Conservation (phyloP, 1,140 invertebrate species). For the Bombus pascuorum region DNA sequence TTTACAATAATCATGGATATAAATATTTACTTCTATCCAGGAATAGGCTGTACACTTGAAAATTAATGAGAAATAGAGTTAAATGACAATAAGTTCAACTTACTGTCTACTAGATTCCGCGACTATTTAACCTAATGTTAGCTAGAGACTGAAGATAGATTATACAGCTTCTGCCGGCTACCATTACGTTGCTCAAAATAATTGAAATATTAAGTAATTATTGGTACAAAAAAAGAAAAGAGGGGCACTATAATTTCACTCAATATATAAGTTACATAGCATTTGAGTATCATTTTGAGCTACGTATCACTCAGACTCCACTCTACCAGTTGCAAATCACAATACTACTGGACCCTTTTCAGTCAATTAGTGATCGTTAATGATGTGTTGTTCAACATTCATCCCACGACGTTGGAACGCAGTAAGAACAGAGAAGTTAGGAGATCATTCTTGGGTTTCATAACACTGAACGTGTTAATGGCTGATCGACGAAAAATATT, state of each 20-base stretch:
- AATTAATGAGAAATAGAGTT: background rate
- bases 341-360: slow-evolving; percentile 1
- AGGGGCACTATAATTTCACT: background rate
- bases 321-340: background rate
- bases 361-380: background rate
- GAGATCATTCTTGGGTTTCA: background rate
- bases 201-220: background rate
- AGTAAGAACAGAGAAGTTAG: background rate
- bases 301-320: background rate
- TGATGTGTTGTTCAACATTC: background rate
- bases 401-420: background rate
- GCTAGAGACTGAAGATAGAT: background rate
- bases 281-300: background rate
- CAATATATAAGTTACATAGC: background rate
- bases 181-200: background rate
- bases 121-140: background rate
- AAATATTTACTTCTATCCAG: background rate
- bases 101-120: background rate
- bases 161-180: background rate
- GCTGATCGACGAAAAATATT: slow-evolving; percentile 11
- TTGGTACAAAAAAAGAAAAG: background rate
- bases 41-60: background rate
- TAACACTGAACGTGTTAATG: slow-evolving; percentile 13
- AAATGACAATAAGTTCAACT: background rate
- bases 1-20: slow-evolving; percentile 1